These are phyloP conservation scores for Melospiza melodia DNA, from an alignment of 2,113 vertebrate species.

Conservation along the genomic window DNA sequence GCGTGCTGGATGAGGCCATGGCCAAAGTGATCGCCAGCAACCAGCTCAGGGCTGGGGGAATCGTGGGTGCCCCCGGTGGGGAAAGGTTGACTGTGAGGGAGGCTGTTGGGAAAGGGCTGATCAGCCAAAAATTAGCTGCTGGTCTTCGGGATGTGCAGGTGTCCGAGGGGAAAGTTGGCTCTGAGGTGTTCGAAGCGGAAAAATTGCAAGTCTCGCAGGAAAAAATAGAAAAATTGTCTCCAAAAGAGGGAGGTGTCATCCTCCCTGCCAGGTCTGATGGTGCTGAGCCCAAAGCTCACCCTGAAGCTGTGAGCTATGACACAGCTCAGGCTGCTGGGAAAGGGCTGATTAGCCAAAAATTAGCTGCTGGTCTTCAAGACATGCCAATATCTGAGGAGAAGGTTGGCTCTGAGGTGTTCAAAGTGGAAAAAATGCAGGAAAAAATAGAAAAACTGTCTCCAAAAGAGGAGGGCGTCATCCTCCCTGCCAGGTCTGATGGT, in stretches of 20 bases:
- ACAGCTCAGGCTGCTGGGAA: not conserved
- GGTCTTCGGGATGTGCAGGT: constrained; percentile 46
- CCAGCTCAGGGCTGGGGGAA: constrained; percentile 81
- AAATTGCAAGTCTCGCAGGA: not conserved
- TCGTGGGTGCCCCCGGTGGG: constrained; percentile 74
- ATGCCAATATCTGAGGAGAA: not conserved
- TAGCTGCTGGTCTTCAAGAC: constrained; percentile 70
- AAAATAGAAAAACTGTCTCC: not conserved
- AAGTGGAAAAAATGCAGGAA: not conserved
- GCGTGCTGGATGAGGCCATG: constrained; percentile 80
- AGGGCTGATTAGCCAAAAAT: constrained; percentile 72
- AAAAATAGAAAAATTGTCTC: not conserved
- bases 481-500: not conserved
- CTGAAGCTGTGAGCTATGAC: not conserved
- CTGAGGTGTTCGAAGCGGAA: not conserved
- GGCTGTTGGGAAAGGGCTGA: constrained; percentile 66
- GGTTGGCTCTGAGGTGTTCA: not conserved
- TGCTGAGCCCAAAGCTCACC: not conserved
- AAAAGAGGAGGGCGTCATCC: not conserved
- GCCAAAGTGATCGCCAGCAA: constrained; percentile 76
- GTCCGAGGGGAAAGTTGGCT: not conserved
- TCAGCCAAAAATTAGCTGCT: constrained; percentile 74
- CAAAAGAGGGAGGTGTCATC: not conserved
- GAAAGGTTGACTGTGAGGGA: constrained; percentile 74
- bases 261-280: not conserved